Evolutionary conservation across 2,113 vertebrate genomes (phyloP).

Genomic region (Petaurus breviceps): DNA sequence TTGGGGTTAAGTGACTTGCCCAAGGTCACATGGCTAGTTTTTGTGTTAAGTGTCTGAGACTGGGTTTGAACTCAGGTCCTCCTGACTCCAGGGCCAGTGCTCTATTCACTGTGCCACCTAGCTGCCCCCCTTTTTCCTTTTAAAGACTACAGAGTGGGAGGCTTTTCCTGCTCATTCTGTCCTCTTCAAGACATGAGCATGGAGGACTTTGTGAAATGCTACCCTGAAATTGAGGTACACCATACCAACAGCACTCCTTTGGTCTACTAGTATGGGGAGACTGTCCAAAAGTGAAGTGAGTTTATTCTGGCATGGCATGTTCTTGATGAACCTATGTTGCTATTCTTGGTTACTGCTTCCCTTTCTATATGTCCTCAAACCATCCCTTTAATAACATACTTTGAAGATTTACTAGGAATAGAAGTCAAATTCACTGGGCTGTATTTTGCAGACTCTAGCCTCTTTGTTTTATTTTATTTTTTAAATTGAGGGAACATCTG

Average conservation of each 20-base stretch:
- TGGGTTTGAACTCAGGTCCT: too few species aligned
- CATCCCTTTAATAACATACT: background rate
- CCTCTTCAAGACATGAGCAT: background rate
- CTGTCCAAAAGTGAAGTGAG: background rate
- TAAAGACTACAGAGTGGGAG: background rate
- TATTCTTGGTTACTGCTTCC: background rate
- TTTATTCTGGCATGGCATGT: background rate
- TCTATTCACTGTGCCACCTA: too few species aligned
- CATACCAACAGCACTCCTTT: background rate
- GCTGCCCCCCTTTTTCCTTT: too few species aligned
- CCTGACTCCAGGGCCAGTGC: too few species aligned
- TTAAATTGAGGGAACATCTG: background rate
- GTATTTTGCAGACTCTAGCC: background rate
- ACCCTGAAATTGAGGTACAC: background rate
- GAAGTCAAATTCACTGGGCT: background rate
- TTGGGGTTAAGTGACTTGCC: too few species aligned
- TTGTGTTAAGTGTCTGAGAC: too few species aligned
- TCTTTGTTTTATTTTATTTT: background rate
- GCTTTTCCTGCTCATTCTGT: background rate
- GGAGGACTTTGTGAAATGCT: background rate
- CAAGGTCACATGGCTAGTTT: too few species aligned
- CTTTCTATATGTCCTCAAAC: background rate
- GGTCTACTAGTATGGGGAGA: background rate
- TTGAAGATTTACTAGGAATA: background rate
- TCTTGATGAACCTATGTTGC: background rate